These are phyloP conservation scores for Lophotis ruficrista DNA, from an alignment of 2,113 vertebrate species.

Conservation along the genomic window DNA sequence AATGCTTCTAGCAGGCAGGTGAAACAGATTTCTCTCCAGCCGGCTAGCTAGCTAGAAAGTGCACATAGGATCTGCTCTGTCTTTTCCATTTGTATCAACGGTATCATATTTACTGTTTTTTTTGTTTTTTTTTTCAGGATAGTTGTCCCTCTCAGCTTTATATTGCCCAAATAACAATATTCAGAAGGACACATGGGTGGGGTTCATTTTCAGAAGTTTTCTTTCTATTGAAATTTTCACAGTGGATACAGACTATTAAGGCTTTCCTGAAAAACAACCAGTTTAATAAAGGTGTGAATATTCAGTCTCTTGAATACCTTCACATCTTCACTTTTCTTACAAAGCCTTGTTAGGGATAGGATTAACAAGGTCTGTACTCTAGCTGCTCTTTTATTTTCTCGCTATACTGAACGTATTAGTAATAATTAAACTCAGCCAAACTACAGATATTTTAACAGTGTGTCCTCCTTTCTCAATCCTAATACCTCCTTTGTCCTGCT, in stretches of 20 bases:
- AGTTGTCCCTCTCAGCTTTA: not conserved
- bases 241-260: not conserved
- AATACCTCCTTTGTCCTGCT: not conserved
- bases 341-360: not conserved
- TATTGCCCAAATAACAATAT: not conserved
- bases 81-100: not conserved
- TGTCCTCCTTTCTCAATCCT: not conserved
- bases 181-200: not conserved
- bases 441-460: not conserved
- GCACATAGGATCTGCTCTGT: not conserved
- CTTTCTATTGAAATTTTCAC: not conserved
- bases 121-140: not conserved
- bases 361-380: not conserved
- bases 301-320: not conserved
- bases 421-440: not conserved
- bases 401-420: not conserved
- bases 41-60: not conserved
- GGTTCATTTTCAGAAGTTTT: not conserved
- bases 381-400: not conserved
- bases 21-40: not conserved
- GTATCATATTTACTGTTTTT: not conserved
- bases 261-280: not conserved
- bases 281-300: not conserved
- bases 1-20: not conserved
- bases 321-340: not conserved